Base-by-base conservation (phyloP, 2,797 vertebrate species). In the Acipenser transmontanus region DNA sequence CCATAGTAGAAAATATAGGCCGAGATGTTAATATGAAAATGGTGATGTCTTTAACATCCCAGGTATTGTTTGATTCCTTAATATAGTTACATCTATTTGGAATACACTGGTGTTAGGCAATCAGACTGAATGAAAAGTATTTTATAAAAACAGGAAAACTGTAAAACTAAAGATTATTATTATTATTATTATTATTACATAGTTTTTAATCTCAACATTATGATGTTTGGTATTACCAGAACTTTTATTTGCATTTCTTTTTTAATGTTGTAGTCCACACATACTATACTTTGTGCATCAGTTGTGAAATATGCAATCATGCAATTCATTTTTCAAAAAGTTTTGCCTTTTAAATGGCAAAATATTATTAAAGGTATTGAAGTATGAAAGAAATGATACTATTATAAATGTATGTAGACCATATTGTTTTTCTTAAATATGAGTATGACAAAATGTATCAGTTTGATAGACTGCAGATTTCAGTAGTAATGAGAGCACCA, bases 401-500 rank as follows among this genome's bases (percentile, higher is more conserved):
- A 66, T 62, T 67, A 60, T 80, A 77, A 72, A 71, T 80, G 75
- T 79, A 77, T 80, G 80, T 82, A 80, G 77, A 79, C 76, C 69
- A 73, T 78, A 70, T 54, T 73, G 78, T 82, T 79, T 77, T 86
- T 70, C 20, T 20, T 20, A 20, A 20, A 20, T 20, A 2, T 20
- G 20, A 20, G 20, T 61, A 71, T 74, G 76, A 70, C 80, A 74
- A 62, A 63, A 66, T 13, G 50, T 83, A 79, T 69, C 65, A 62
- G 76, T 83, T 81, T 83, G 83, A 82, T 76, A 66, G 81, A 75
- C 72, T 81, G 76, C 76, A 78, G 78, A 85, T 81, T 85, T 80
- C 78, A 73, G n/a, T n/a, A 86, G 84, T 88, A 89, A 84, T 81
- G 85, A 93, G 89, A 93, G 89, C 70, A 78, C 91, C 92, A 91